These are phyloP conservation scores for Cariama cristata DNA, from an alignment of 2,113 vertebrate genomes.

Conservation along the genomic window DNA sequence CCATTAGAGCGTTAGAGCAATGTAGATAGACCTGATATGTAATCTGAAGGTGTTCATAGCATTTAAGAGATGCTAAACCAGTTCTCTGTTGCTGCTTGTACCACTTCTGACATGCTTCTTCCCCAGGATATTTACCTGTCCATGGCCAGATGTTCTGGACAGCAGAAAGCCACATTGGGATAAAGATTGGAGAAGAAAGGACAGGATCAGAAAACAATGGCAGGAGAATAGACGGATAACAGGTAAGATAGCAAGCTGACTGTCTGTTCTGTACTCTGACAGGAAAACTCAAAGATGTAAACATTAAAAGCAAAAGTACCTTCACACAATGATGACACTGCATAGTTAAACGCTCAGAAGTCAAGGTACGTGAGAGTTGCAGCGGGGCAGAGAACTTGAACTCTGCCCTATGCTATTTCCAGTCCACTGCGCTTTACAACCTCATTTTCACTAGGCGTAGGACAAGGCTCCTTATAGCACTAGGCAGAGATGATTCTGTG, in stretches of 20 bases:
- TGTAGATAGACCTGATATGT: not conserved
- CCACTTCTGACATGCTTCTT: not conserved
- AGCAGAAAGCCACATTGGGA: slow-evolving; percentile 47
- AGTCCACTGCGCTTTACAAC: not conserved
- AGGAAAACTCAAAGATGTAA: not conserved
- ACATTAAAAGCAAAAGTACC: not conserved
- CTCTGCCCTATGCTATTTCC: not conserved
- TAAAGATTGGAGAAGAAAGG: slow-evolving; percentile 52
- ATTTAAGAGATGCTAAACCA: not conserved
- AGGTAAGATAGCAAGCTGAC: not conserved
- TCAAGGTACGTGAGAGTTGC: not conserved
- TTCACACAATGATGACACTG: not conserved
- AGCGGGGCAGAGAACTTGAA: not conserved
- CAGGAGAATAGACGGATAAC: not conserved
- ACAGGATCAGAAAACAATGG: slow-evolving; percentile 12
- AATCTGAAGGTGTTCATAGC: not conserved
- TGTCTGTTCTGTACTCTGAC: not conserved
- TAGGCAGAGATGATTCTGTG: not conserved
- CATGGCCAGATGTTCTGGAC: slow-evolving; percentile 33
- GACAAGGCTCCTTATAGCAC: not conserved
- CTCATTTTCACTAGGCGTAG: not conserved
- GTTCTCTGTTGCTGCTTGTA: not conserved
- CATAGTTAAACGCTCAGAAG: not conserved
- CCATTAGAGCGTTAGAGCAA: not conserved
- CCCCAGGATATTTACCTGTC: slow-evolving; percentile 61